Conservation (phyloP, 2,797 vertebrate species). For the Cygnus olor region DNA sequence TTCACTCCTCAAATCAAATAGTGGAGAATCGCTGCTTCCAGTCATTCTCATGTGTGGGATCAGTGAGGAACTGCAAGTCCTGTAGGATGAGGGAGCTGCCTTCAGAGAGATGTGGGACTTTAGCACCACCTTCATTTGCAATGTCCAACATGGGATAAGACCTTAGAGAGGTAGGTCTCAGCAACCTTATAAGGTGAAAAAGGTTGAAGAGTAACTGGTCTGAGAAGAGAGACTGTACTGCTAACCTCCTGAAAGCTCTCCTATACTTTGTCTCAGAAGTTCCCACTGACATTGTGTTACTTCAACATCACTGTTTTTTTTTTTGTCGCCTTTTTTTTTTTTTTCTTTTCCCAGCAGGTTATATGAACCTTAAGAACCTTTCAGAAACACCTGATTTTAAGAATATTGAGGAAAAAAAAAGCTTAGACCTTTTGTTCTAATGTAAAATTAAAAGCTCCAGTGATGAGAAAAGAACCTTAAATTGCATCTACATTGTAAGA, state of each 20-base stretch:
- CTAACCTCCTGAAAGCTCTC: background rate
- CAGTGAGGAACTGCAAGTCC: background rate
- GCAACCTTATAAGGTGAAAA: background rate
- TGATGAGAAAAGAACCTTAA: background rate
- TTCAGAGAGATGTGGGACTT: background rate
- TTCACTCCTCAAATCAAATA: background rate
- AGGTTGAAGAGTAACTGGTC: background rate
- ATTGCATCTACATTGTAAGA: background rate
- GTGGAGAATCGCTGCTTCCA: background rate
- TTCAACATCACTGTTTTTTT: background rate
- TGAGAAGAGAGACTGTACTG: background rate
- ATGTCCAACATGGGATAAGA: background rate
- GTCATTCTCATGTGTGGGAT: background rate
- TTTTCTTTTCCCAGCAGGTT: background rate
- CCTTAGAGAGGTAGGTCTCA: background rate
- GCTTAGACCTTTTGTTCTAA: background rate
- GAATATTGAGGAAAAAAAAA: fast-evolving
- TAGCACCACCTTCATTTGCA: background rate
- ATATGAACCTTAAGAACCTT: background rate
- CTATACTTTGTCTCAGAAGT: background rate
- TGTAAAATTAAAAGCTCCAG: background rate
- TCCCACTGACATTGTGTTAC: background rate
- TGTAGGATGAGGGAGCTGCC: background rate
- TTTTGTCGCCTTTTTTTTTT: background rate
- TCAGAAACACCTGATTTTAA: background rate